phyloP scores from a whole-genome alignment of 2,888 invertebrate genomes.

The Aleiodes alternator region DNA sequence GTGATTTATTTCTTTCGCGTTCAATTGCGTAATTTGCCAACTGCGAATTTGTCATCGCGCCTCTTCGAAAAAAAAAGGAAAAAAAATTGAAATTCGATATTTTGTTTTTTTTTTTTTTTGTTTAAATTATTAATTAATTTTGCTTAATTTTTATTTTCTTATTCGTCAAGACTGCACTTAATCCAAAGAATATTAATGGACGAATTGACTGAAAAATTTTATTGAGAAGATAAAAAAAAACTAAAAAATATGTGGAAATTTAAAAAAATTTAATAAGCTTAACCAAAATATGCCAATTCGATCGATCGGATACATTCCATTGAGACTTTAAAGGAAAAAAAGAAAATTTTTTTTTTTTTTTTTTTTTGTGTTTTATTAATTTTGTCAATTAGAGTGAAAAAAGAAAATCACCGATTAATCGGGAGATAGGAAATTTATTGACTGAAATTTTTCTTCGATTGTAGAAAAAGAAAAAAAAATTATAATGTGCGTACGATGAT shows the following conservation, averaged over 20 bases:
- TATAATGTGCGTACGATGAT: slow-evolving; percentile 26
- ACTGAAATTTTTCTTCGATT: slow-evolving; percentile 35
- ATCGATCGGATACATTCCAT: slow-evolving; percentile 59
- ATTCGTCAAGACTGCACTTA: slow-evolving; percentile 68
- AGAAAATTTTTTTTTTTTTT: slow-evolving; percentile 40
- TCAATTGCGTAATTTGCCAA: slow-evolving; percentile 9
- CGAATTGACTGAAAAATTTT: slow-evolving; percentile 64
- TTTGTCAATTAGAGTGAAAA: slow-evolving; percentile 39
- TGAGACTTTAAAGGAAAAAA: slow-evolving; percentile 46
- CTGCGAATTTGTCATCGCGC: slow-evolving; percentile 29
- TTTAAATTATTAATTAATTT: slow-evolving; percentile 33
- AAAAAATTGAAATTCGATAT: slow-evolving; percentile 26
- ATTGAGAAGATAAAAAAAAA: slow-evolving; percentile 43
- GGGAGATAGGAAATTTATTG: slow-evolving; percentile 42
- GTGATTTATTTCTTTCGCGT: slow-evolving; percentile 2
- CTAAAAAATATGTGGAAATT: slow-evolving; percentile 38
- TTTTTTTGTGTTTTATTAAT: slow-evolving; percentile 44
- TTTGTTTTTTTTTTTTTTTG: slow-evolving; percentile 46
- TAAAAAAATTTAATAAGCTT: slow-evolving; percentile 55
- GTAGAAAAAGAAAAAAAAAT: slow-evolving; percentile 19
- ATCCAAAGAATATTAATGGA: slow-evolving; percentile 68
- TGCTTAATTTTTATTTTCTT: slow-evolving; percentile 46
- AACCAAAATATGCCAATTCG: slow-evolving; percentile 53
- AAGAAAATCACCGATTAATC: slow-evolving; percentile 37
- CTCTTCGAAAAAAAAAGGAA: slow-evolving; percentile 27